Percentiles rank a stretch among this genome's conserved stretches.
These are phyloP conservation scores for Emesis russula DNA, from an alignment of 2,888 invertebrate species.

Conservation along the genomic window DNA sequence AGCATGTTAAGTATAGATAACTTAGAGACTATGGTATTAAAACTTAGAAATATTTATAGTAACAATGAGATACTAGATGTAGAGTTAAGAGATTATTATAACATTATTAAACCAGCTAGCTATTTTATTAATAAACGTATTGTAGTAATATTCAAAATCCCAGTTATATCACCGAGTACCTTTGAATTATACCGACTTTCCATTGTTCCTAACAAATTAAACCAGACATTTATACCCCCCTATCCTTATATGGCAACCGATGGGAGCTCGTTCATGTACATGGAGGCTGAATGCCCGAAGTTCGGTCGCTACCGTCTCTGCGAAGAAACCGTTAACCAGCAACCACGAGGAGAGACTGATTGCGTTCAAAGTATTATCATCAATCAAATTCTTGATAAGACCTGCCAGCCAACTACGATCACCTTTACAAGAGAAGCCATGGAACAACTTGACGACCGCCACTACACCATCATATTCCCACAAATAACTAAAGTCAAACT, in stretches of 20 bases:
- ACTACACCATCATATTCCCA: too few relatives aligned
- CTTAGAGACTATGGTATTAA: slow-evolving; percentile 33
- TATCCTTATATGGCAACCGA: slow-evolving; percentile 54
- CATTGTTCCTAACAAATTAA: slow-evolving; percentile 41
- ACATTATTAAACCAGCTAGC: slow-evolving; percentile 34
- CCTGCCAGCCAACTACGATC: too few relatives aligned
- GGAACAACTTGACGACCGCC: too few relatives aligned
- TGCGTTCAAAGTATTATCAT: too few relatives aligned
- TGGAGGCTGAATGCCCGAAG: neutral
- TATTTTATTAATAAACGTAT: slow-evolving; percentile 38
- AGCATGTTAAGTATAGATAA: slow-evolving; percentile 68
- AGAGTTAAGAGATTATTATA: neutral
- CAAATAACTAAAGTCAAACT: too few relatives aligned
- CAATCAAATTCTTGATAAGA: too few relatives aligned
- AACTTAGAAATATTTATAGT: slow-evolving; percentile 21
- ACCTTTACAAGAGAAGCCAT: too few relatives aligned
- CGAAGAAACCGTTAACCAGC: neutral
- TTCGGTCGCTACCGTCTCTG: slow-evolving; percentile 1
- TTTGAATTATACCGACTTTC: slow-evolving; percentile 37
- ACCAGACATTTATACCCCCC: slow-evolving; percentile 42
- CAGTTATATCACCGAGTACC: slow-evolving; percentile 20
- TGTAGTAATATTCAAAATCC: slow-evolving; percentile 45
- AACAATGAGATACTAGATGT: neutral
- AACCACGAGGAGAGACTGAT: neutral
- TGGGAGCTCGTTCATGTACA: slow-evolving; percentile 40